phyloP scores from a whole-genome alignment of 2,113 vertebrate species.

The Phrynosoma platyrhinos region DNA sequence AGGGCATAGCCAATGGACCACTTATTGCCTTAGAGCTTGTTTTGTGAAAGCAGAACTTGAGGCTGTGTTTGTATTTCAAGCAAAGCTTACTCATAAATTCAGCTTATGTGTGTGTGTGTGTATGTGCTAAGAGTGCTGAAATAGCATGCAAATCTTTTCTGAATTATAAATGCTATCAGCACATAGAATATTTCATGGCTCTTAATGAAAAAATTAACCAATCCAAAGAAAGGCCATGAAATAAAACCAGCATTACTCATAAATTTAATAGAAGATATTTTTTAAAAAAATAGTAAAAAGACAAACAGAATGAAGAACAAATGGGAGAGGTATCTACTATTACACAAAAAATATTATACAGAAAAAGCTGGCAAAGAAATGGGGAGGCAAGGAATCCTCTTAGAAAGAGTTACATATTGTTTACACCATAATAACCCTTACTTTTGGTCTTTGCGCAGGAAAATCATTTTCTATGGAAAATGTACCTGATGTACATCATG shows the following conservation, averaged over 20 bases:
- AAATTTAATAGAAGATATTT: slow-evolving; percentile 35
- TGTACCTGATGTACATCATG: slow-evolving; percentile 42
- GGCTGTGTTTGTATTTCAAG: background rate
- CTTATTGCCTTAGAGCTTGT: slow-evolving; percentile 11
- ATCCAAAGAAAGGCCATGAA: slow-evolving; percentile 58
- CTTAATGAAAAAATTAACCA: slow-evolving; percentile 47
- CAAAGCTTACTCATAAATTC: slow-evolving; percentile 31
- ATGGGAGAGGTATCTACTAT: slow-evolving; percentile 32
- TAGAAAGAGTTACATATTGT: slow-evolving; percentile 49
- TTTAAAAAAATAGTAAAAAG: background rate
- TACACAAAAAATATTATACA: slow-evolving; percentile 9
- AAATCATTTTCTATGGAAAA: slow-evolving; percentile 43
- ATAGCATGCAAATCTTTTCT: slow-evolving; percentile 43
- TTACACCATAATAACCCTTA: slow-evolving; percentile 51
- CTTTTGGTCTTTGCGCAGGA: slow-evolving; percentile 39
- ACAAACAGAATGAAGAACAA: slow-evolving; percentile 53
- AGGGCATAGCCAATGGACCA: background rate
- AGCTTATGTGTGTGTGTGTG: background rate
- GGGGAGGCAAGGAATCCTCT: slow-evolving; percentile 44
- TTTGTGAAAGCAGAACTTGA: slow-evolving; percentile 7
- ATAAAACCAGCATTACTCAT: slow-evolving; percentile 53
- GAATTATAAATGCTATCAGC: slow-evolving; percentile 50
- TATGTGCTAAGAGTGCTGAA: slow-evolving; percentile 34
- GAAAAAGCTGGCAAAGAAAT: slow-evolving; percentile 33
- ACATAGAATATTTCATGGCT: slow-evolving; percentile 35